A percentile compares a stretch with the other conserved stretches of the same genome.
Evolutionary conservation across 2,113 vertebrate genomes (phyloP).

Genomic region (Zosterops hypoxanthus): DNA sequence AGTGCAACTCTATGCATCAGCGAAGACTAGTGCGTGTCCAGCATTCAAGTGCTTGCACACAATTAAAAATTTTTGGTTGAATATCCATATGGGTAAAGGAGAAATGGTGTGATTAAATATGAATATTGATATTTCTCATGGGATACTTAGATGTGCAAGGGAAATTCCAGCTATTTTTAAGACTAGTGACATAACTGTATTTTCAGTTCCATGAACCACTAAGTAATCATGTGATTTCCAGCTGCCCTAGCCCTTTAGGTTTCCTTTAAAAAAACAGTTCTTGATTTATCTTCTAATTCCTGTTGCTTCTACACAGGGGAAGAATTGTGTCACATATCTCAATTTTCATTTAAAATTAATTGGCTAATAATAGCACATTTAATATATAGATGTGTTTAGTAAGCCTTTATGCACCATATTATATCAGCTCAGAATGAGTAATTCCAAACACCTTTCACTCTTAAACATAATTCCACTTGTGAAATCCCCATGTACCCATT

Average conservation of each 20-base stretch:
- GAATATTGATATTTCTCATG: neutral
- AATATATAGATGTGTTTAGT: neutral
- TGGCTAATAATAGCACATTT: neutral
- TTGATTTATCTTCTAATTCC: neutral
- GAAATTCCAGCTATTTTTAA: neutral
- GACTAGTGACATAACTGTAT: neutral
- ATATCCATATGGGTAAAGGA: neutral
- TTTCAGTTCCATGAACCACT: neutral
- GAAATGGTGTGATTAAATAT: neutral
- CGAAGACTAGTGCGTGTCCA: neutral
- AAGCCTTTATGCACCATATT: neutral
- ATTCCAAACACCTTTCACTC: neutral
- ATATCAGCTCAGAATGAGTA: neutral
- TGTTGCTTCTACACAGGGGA: neutral
- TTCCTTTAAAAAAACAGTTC: neutral
- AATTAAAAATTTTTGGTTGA: neutral
- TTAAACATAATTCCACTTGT: neutral
- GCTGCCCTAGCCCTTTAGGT: neutral
- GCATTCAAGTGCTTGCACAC: no score
- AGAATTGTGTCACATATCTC: neutral
- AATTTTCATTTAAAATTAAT: neutral
- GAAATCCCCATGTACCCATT: neutral
- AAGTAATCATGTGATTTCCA: neutral
- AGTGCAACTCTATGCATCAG: neutral
- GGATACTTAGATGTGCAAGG: neutral